A percentile compares a stretch with the other conserved stretches of the same genome.
Evolutionary conservation across 2,113 vertebrate genomes (phyloP).

Genomic region (Gasterosteus aculeatus): DNA sequence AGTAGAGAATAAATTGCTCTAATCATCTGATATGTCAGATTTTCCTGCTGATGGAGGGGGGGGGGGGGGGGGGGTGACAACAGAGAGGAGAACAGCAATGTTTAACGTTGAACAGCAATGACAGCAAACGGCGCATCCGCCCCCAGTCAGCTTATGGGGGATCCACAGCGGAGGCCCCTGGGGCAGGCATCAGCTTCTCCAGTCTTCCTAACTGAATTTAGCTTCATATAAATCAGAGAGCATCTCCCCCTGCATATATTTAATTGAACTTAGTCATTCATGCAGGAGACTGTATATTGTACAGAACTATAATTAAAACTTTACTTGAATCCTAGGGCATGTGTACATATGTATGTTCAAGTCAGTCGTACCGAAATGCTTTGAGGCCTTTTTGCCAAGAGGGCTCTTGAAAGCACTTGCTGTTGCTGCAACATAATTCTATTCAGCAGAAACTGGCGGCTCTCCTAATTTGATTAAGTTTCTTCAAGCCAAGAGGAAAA

Average conservation of each 20-base stretch:
- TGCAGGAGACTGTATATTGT: neutral
- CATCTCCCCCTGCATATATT: neutral
- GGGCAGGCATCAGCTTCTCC: no score
- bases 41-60: no score
- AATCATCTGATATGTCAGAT: no score
- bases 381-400: constrained; percentile 68
- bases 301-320: neutral
- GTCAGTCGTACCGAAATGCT: constrained; percentile 54
- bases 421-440: constrained; percentile 27
- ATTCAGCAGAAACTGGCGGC: constrained; percentile 64
- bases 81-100: no score
- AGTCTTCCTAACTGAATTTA: no score
- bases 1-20: no score
- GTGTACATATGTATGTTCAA: constrained; percentile 8
- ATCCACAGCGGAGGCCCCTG: no score
- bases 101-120: no score
- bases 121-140: no score
- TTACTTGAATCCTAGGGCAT: neutral
- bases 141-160: no score
- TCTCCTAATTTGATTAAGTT: constrained; percentile 76
- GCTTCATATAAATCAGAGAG: neutral
- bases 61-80: no score
- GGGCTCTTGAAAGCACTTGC: constrained; percentile 71
- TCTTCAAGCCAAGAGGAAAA: constrained; percentile 44
- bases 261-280: no score